These are phyloP conservation scores for Machimus atricapillus DNA, from an alignment of 2,888 invertebrate genomes.

Conservation along the genomic window DNA sequence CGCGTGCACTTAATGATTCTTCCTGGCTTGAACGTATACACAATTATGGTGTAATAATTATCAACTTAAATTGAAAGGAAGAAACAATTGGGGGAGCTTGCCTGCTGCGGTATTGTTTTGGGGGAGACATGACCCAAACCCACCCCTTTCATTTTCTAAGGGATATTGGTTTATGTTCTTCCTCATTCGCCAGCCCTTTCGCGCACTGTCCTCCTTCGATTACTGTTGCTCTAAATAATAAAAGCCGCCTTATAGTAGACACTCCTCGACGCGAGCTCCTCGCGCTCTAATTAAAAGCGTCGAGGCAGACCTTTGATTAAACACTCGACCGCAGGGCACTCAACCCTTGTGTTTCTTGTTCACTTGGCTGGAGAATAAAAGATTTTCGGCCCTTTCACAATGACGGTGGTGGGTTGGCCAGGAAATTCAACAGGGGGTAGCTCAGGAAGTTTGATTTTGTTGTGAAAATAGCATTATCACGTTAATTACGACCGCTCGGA, in stretches of 20 bases:
- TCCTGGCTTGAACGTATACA: neutral
- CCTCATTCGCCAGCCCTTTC: neutral
- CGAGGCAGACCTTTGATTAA: neutral
- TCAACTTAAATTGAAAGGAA: slow-evolving; percentile 11
- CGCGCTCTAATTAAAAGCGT: neutral
- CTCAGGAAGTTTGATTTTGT: neutral
- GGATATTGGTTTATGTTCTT: neutral
- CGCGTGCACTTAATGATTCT: slow-evolving; percentile 13
- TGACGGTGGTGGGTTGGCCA: neutral
- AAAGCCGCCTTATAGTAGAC: neutral
- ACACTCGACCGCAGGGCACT: neutral
- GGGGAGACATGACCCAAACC: neutral
- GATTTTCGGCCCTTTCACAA: neutral
- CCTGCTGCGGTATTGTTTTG: neutral
- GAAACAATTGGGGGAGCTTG: neutral
- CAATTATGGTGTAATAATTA: slow-evolving; percentile 15
- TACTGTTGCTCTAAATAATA: neutral
- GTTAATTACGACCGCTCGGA: neutral
- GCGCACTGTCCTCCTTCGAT: neutral
- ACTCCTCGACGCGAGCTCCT: neutral
- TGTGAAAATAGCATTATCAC: neutral
- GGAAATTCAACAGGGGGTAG: neutral
- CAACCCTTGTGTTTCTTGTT: neutral
- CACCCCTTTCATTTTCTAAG: neutral
- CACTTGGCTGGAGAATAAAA: neutral